These are phyloP conservation scores for Metacarcinus magister DNA, from an alignment of 2,888 invertebrate genomes.

Conservation along the genomic window DNA sequence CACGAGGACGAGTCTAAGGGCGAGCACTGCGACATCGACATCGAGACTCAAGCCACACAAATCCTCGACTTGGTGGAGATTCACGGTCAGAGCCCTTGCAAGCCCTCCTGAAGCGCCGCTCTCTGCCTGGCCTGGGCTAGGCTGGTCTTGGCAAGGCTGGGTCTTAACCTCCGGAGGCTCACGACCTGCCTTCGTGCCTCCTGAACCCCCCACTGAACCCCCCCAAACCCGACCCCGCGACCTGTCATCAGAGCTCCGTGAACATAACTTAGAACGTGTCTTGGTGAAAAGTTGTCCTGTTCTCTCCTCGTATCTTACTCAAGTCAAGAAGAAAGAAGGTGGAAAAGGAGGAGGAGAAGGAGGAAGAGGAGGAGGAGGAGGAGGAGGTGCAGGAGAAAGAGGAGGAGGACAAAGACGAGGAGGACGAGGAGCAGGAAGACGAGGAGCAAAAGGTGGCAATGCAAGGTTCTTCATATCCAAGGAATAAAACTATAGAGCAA, in stretches of 20 bases:
- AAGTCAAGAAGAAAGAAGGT: conserved; percentile 27
- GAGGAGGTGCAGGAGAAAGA: neutral
- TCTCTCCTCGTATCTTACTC: conserved; percentile 28
- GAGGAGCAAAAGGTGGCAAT: neutral
- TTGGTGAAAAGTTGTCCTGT: conserved; percentile 41
- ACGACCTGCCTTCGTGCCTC: conserved; percentile 47
- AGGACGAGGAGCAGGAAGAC: neutral
- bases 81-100: conserved; percentile 74
- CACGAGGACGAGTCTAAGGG: conserved; percentile 43
- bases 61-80: conserved; percentile 74
- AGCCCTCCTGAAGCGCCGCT: conserved; percentile 62
- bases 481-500: neutral
- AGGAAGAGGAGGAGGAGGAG: neutral
- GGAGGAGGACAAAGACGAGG: neutral
- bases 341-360: neutral
- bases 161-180: neutral
- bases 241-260: conserved; percentile 14
- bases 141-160: neutral
- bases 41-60: conserved; percentile 71
- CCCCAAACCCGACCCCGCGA: neutral
- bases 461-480: neutral
- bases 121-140: neutral
- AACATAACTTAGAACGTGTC: conserved; percentile 31
- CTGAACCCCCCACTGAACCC: neutral
- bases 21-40: conserved; percentile 65